Evolutionary conservation across 1,140 invertebrate genomes (phyloP), one percentile per base, ranked within the genome.

Genomic region (Himalopsyche phryganea): DNA sequence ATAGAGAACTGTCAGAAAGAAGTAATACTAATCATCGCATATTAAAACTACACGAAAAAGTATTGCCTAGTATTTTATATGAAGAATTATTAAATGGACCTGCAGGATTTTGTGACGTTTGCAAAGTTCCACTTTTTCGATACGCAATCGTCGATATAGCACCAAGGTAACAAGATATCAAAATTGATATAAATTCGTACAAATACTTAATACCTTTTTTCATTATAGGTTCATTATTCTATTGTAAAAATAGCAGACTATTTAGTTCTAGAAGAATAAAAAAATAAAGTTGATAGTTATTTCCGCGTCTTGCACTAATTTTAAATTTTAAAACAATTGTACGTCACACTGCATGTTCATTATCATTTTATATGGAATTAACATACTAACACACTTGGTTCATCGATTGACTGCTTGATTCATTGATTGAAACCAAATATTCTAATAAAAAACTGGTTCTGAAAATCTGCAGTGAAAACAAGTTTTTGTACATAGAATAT

Each of bases 91-190:
- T 28, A 1, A 51, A 45, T 35, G 60, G 60, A 2, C 60, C 60
- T 1, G 49, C 60, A 13, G 54, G 35, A 28, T 38, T 62, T 32
- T 62, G 60, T n/a, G 60, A 62, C 13, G 17, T 17, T 35, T 62
- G 60, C 10, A 57, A 53, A 38, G 44, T n/a, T 35, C 50, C 60
- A 0, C 13, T 62, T 2, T 62, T 58, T 44, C 32, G 15, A 11
- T 48, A 32, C 33, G 40, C 38, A 9, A 49, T 62, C 13, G 41
- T 62, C 50, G 54, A 51, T 23, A 33, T 62, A 11, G 52, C 35
- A 17, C 38, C 28, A 6, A 50, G 60, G 60, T 62, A 50, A 32
- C 32, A 2, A 44, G 6, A 11, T n/a, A n/a, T n/a, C n/a, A n/a
- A n/a, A n/a, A n/a, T n/a, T n/a, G n/a, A n/a, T n/a, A n/a, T n/a